Evolutionary conservation across 2,797 vertebrate species (phyloP).

Genomic region (Epinephelus coioides): DNA sequence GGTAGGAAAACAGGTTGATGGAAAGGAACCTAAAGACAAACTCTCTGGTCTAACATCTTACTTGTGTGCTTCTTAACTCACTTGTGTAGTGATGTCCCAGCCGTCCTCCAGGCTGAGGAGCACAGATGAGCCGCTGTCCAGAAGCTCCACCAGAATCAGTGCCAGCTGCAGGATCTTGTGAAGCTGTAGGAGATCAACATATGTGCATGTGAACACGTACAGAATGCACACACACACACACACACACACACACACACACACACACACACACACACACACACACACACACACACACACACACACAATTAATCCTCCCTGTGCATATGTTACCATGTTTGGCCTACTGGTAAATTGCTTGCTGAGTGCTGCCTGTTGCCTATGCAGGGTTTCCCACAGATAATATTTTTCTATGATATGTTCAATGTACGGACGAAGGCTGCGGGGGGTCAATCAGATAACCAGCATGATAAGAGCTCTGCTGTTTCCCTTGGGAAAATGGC

Average conservation of each 20-base stretch:
- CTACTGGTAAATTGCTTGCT: slow-evolving; percentile 47
- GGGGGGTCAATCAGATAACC: slow-evolving; percentile 66
- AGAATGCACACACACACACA: slow-evolving; percentile 12
- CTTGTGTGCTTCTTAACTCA: slow-evolving; percentile 72
- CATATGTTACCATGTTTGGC: slow-evolving; percentile 55
- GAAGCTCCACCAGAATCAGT: slow-evolving; percentile 92
- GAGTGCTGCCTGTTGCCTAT: slow-evolving; percentile 32
- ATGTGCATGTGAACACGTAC: slow-evolving; percentile 56
- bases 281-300: slow-evolving; percentile 20
- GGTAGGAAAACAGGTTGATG: neutral
- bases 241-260: slow-evolving; percentile 21
- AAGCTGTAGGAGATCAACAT: slow-evolving; percentile 86
- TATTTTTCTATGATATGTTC: slow-evolving; percentile 57
- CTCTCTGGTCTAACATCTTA: neutral
- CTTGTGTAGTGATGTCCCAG: slow-evolving; percentile 98
- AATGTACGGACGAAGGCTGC: slow-evolving; percentile 60
- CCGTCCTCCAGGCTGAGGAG: slow-evolving; percentile 98
- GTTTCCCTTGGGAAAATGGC: slow-evolving; percentile 74
- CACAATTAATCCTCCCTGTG: slow-evolving; percentile 55
- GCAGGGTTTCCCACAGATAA: slow-evolving; percentile 72
- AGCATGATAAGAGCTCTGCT: slow-evolving; percentile 58
- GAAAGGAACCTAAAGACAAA: neutral
- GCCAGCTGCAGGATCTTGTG: slow-evolving; percentile 96
- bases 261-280: neutral
- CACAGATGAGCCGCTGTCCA: slow-evolving; percentile 96